Percentiles rank a stretch among this genome's conserved stretches.
Conservation (phyloP, 2,797 vertebrate species). For the Sebastes ruberrimus region DNA sequence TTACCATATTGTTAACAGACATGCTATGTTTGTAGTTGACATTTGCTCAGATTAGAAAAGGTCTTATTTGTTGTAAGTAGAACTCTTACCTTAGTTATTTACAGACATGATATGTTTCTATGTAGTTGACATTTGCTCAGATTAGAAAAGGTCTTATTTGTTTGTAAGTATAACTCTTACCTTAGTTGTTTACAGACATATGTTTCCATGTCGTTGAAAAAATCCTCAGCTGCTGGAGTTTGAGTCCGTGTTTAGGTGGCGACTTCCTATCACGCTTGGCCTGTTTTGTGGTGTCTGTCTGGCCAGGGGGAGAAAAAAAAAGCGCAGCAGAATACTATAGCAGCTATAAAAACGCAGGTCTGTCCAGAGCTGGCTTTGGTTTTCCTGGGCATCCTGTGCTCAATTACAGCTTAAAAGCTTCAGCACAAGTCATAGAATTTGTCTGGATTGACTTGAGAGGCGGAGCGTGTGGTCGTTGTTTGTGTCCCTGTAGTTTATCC, state of each 20-base stretch:
- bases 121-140: background rate
- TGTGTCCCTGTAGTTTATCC: slow-evolving; percentile 74
- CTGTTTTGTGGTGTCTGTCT: slow-evolving; percentile 86
- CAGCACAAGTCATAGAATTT: slow-evolving; percentile 91
- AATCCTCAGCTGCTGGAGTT: slow-evolving; percentile 67
- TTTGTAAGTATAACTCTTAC: slow-evolving; percentile 52
- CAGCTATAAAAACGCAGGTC: slow-evolving; percentile 92
- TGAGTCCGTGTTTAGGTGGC: slow-evolving; percentile 81
- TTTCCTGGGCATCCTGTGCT: slow-evolving; percentile 89
- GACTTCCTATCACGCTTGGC: slow-evolving; percentile 82
- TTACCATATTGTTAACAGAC: slow-evolving; percentile 57
- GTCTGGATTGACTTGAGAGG: slow-evolving; percentile 91
- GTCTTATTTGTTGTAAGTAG: background rate
- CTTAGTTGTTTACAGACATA: slow-evolving; percentile 29
- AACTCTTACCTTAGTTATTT: slow-evolving; percentile 60
- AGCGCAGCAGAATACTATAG: slow-evolving; percentile 89
- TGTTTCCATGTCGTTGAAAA: slow-evolving; percentile 25
- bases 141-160: background rate
- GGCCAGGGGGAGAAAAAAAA: slow-evolving; percentile 65
- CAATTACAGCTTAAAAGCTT: slow-evolving; percentile 93
- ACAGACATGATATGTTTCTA: background rate
- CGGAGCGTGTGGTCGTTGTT: slow-evolving; percentile 89
- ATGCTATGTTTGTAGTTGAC: background rate
- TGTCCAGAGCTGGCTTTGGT: slow-evolving; percentile 89
- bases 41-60: background rate